Conservation (phyloP, 2,113 vertebrate species). For the Petroica traversi region DNA sequence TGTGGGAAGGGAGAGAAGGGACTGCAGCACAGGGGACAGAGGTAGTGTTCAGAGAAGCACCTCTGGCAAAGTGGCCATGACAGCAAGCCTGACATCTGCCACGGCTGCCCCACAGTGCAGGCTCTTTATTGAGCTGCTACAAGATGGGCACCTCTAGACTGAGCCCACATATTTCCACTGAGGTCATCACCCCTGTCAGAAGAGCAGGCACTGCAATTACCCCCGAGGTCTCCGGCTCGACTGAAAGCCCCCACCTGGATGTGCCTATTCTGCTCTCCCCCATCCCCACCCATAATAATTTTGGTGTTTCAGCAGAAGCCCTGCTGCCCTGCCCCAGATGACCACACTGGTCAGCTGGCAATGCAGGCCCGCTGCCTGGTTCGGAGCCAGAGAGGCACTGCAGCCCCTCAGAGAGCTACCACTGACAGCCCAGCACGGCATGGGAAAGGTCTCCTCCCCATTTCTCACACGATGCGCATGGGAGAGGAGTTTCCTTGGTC, state of each 20-base stretch:
- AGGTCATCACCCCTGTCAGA: background rate
- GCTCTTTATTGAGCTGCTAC: background rate
- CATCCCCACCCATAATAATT: background rate
- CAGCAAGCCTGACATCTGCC: background rate
- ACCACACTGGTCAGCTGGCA: background rate
- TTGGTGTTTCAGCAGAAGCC: background rate
- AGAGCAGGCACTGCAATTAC: background rate
- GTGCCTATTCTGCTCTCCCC: background rate
- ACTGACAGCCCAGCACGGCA: background rate
- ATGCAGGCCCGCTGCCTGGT: background rate
- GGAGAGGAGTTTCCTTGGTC: conserved; percentile 37
- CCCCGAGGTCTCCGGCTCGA: rapidly evolving
- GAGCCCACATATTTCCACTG: background rate
- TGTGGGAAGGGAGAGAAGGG: background rate
- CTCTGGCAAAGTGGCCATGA: background rate
- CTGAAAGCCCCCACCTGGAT: background rate
- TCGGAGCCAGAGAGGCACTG: background rate
- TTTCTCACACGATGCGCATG: background rate
- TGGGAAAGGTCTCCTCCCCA: conserved; percentile 19
- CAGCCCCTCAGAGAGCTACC: background rate
- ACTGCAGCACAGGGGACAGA: background rate
- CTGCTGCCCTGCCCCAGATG: background rate
- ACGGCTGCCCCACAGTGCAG: background rate
- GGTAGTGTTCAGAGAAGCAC: background rate
- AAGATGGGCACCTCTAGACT: background rate